Conservation (phyloP, 2,888 invertebrate genomes). For the Steromphala cineraria region DNA sequence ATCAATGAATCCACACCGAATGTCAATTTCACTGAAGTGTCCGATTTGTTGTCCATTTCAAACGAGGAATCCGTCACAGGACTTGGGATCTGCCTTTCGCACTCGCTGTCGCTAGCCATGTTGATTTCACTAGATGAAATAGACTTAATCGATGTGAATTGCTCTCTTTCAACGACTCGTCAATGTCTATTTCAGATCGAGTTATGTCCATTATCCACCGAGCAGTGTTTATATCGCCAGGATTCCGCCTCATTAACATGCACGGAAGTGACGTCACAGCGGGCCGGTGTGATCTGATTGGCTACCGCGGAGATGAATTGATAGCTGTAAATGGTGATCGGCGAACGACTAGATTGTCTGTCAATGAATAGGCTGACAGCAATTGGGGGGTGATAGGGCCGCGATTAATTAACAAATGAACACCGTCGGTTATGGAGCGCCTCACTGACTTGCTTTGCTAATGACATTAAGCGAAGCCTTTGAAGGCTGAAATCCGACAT, state of each 20-base stretch:
- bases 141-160: background rate
- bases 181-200: background rate
- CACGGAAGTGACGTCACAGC: conserved; percentile 24
- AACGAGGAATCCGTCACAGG: background rate
- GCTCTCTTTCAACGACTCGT: background rate
- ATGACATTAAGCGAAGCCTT: conserved; percentile 19
- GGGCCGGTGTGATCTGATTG: background rate
- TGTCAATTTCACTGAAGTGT: conserved; percentile 15
- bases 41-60: background rate
- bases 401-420: conserved; percentile 24
- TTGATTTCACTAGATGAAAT: background rate
- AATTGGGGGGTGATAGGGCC: conserved; percentile 16
- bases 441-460: background rate
- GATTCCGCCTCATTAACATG: background rate
- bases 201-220: background rate
- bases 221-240: conserved; percentile 14
- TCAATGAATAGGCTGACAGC: conserved; percentile 22
- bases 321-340: conserved; percentile 23
- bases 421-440: conserved; percentile 3
- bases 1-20: conserved; percentile 26
- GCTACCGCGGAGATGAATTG: conserved; percentile 6
- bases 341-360: conserved; percentile 9
- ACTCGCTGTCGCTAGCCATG: background rate
- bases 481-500: background rate
- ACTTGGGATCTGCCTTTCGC: background rate